Evolutionary conservation across 1,140 invertebrate species (phyloP).

Genomic region (Platorchestia sp.): DNA sequence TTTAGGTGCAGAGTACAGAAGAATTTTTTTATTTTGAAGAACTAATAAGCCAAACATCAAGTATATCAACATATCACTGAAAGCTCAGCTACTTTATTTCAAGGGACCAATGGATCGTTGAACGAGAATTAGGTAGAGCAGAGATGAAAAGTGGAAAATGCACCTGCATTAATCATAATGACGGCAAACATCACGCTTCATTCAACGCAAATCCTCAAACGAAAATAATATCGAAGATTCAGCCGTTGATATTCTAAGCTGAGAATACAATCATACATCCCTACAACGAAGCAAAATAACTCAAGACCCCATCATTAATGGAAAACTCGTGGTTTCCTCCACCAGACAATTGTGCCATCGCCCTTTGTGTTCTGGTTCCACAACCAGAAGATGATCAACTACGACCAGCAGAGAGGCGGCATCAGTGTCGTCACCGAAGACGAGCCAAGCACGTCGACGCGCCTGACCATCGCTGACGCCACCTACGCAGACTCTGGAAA

Average conservation of each 20-base stretch:
- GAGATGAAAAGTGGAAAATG: not conserved
- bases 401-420: slow-evolving; percentile 67
- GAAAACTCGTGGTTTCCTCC: slow-evolving; percentile 47
- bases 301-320: not conserved
- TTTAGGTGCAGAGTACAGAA: not conserved
- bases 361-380: slow-evolving; percentile 69
- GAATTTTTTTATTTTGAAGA: too few species aligned
- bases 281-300: not conserved
- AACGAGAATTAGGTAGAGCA: not conserved
- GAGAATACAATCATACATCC: not conserved
- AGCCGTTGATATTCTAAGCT: not conserved
- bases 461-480: slow-evolving; percentile 65
- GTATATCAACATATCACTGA: too few species aligned
- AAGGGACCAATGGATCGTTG: too few species aligned
- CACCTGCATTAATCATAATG: too few species aligned
- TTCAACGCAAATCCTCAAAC: not conserved
- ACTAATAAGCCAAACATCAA: too few species aligned
- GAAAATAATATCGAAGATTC: not conserved
- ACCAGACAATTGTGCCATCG: slow-evolving; percentile 68
- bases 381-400: slow-evolving; percentile 69
- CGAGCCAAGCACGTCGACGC: slow-evolving; percentile 69
- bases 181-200: not conserved
- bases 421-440: slow-evolving; percentile 68
- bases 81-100: too few species aligned
- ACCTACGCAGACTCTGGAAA: slow-evolving; percentile 76